Evolutionary conservation across 2,888 invertebrate genomes (phyloP).

Genomic region (Embidobia sp.): DNA sequence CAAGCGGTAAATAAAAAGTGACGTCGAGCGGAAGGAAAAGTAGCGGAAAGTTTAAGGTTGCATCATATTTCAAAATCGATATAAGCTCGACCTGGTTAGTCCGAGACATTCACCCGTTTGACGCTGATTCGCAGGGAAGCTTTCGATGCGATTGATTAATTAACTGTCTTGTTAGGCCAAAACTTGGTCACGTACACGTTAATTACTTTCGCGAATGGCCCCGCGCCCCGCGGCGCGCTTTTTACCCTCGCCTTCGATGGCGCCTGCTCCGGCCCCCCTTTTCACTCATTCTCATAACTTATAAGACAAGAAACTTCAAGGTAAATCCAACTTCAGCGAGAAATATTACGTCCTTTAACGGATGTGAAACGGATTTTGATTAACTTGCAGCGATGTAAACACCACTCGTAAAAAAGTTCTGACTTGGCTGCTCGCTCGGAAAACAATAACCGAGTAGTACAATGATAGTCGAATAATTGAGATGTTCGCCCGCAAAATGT

Average conservation of each 20-base stretch:
- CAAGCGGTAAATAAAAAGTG: too few species aligned
- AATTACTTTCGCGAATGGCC: conserved; percentile 47
- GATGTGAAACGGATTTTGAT: conserved; percentile 37
- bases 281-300: conserved; percentile 3
- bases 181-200: conserved; percentile 35
- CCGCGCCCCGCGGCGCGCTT: conserved; percentile 7
- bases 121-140: conserved; percentile 11
- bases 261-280: too few species aligned
- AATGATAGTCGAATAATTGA: too few species aligned
- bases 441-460: too few species aligned
- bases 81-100: conserved; percentile 44
- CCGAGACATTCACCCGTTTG: conserved; percentile 24
- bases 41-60: conserved; percentile 17
- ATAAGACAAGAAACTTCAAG: conserved; percentile 39
- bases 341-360: conserved; percentile 32
- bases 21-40: too few species aligned
- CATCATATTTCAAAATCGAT: conserved; percentile 41
- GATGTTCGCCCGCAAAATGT: too few species aligned
- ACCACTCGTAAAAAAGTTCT: too few species aligned
- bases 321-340: conserved; percentile 37
- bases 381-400: conserved; percentile 39
- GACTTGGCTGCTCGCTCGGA: too few species aligned
- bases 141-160: conserved; percentile 47
- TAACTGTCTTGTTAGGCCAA: conserved; percentile 31
- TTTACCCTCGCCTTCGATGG: neutral